Evolutionary conservation across 1,140 invertebrate genomes (phyloP).

Genomic region (Nephila pilipes): DNA sequence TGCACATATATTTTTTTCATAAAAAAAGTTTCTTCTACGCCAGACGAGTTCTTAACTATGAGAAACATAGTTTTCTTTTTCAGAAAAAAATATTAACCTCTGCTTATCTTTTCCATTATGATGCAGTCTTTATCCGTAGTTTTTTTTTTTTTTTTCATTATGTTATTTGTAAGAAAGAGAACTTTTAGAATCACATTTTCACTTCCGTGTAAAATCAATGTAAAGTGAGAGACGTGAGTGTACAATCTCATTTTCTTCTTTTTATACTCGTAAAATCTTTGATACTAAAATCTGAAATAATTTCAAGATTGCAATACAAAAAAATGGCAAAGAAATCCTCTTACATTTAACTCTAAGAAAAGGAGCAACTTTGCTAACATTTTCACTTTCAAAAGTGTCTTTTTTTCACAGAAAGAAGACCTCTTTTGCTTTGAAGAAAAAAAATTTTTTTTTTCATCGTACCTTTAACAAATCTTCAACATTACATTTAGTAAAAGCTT

Average conservation of each 20-base stretch:
- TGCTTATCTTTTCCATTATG: not conserved
- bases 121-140: not conserved
- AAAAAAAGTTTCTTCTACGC: not conserved
- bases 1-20: not conserved
- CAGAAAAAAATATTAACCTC: not conserved
- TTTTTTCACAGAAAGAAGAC: not conserved
- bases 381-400: slow-evolving; percentile 10
- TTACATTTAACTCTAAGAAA: slow-evolving; percentile 20
- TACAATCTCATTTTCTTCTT: not conserved
- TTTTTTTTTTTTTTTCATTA: not conserved
- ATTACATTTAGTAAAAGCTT: slow-evolving; percentile 52
- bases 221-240: not conserved
- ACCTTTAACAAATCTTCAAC: slow-evolving; percentile 46
- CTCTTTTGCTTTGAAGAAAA: not conserved
- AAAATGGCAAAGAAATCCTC: not conserved
- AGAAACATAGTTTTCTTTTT: not conserved
- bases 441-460: not conserved
- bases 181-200: not conserved
- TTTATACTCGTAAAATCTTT: not conserved
- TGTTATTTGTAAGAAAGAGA: not conserved
- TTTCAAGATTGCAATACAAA: not conserved
- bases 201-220: not conserved
- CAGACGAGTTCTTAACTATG: too few species aligned
- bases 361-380: not conserved
- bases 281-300: not conserved